Evolutionary conservation across 2,113 vertebrate genomes (phyloP), one percentile per base, ranked within the genome.

Genomic region (Crypturellus undulatus): DNA sequence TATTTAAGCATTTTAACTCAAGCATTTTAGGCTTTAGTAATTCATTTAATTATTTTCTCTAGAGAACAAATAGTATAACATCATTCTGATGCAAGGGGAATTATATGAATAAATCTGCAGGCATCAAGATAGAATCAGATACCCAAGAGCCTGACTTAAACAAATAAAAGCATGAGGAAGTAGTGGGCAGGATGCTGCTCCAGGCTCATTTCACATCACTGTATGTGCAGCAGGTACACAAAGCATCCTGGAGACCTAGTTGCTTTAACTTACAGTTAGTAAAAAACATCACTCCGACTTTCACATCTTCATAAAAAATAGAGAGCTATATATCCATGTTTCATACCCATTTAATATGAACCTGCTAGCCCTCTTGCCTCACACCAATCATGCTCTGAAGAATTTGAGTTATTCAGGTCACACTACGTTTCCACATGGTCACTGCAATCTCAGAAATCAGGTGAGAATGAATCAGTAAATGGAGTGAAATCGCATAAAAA

Each of bases 1-100:
- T 97, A 97, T 91, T 96, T 97, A 96, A 97, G 93, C 93, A 94
- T 95, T 97, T 97, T 96, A 96, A 95, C 93, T 85, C 64, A 90
- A 96, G 95, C 93, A 80, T 94, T 98, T 98, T 97, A 93, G 91
- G 96, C 67, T 14, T 97, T 97, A 94, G 96, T 75, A 80, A 96
- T 96, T 96, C 96, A 82, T 90, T 97, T 97, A 95, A 97, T 97
- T 90, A 65, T 97, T 97, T 97, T 84, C 97, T 96, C 97, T 47
- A 63, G 91, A 96, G 96, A 96, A 81, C 72, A 63, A 92, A 80
- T 24, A 68, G 54, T 95, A 34, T 81, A 95, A 73, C 84, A 95
- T 62, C 96, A 77, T 86, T 87, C 93, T 96, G 97, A 95, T 94
- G 93, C 94, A 86, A 17, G 12, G 90, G 95, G 93, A 96, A 81